Conservation (phyloP, 1,140 invertebrate species). For the Dinoponera quadriceps region DNA sequence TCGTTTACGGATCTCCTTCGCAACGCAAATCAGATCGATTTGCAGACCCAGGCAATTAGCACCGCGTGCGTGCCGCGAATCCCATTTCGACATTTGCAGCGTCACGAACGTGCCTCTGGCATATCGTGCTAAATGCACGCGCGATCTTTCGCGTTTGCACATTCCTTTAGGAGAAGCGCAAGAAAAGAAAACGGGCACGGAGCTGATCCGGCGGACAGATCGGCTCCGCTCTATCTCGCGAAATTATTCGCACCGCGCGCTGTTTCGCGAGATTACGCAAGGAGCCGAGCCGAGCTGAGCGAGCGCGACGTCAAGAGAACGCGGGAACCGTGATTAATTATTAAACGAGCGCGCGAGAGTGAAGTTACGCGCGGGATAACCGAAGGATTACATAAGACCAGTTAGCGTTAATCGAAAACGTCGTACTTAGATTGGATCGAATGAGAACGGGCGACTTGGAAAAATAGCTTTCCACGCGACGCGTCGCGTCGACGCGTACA, state of each 20-base stretch:
- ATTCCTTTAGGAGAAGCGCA: constrained; percentile 34
- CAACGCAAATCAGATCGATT: constrained; percentile 60
- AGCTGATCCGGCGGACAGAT: too few species aligned
- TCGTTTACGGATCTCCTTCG: constrained; percentile 39
- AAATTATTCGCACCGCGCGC: constrained; percentile 24
- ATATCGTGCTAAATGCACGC: constrained; percentile 28
- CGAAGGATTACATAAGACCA: constrained; percentile 44
- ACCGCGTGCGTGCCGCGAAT: constrained; percentile 53
- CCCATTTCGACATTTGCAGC: constrained; percentile 10
- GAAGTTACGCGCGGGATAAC: constrained; percentile 28
- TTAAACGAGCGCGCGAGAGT: constrained; percentile 38
- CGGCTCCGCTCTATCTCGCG: neutral
- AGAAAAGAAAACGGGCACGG: neutral
- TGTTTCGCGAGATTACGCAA: constrained; percentile 39
- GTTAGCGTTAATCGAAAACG: constrained; percentile 52
- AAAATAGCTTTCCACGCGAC: constrained; percentile 45
- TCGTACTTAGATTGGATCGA: constrained; percentile 42
- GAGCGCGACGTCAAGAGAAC: neutral
- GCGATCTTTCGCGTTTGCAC: constrained; percentile 34
- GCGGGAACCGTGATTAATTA: constrained; percentile 45
- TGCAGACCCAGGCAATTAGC: constrained; percentile 53
- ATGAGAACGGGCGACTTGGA: constrained; percentile 36
- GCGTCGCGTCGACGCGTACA: neutral
- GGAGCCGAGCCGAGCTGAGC: neutral
- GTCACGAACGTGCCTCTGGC: constrained; percentile 26